Conservation (phyloP, 2,888 invertebrate genomes). For the Noctua comes region DNA sequence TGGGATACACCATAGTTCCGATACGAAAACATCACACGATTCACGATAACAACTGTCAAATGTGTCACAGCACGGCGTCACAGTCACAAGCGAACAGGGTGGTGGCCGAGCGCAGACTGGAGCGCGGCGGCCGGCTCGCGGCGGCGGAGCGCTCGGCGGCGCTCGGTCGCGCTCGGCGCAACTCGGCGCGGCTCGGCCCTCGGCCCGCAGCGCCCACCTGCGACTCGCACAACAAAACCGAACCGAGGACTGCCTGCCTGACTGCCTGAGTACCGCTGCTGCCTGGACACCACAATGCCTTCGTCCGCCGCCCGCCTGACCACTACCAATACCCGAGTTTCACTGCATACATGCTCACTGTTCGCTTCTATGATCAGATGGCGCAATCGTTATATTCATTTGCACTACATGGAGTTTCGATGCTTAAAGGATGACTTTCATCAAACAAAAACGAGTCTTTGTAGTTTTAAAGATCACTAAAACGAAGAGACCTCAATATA, state of each 20-base stretch:
- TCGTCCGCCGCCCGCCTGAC: slow-evolving; percentile 70
- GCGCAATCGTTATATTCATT: slow-evolving; percentile 26
- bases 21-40: slow-evolving; percentile 89
- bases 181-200: slow-evolving; percentile 75
- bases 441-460: not conserved
- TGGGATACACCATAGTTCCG: slow-evolving; percentile 90
- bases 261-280: slow-evolving; percentile 57
- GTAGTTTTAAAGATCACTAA: not conserved
- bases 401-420: slow-evolving; percentile 7
- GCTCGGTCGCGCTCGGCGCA: slow-evolving; percentile 61
- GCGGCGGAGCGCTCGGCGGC: slow-evolving; percentile 73
- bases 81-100: slow-evolving; percentile 80
- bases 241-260: slow-evolving; percentile 72
- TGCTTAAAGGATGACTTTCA: slow-evolving; percentile 11
- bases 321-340: slow-evolving; percentile 77
- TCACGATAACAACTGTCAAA: slow-evolving; percentile 90
- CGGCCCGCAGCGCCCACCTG: slow-evolving; percentile 86
- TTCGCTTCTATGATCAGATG: slow-evolving; percentile 59
- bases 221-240: slow-evolving; percentile 88
- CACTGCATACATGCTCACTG: slow-evolving; percentile 8
- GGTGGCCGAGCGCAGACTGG: slow-evolving; percentile 88
- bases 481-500: slow-evolving; percentile 17
- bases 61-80: slow-evolving; percentile 86
- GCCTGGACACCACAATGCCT: slow-evolving; percentile 76
- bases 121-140: slow-evolving; percentile 67